Base-by-base conservation (phyloP, 2,113 vertebrate species). In the Hippoglossus stenolepis region DNA sequence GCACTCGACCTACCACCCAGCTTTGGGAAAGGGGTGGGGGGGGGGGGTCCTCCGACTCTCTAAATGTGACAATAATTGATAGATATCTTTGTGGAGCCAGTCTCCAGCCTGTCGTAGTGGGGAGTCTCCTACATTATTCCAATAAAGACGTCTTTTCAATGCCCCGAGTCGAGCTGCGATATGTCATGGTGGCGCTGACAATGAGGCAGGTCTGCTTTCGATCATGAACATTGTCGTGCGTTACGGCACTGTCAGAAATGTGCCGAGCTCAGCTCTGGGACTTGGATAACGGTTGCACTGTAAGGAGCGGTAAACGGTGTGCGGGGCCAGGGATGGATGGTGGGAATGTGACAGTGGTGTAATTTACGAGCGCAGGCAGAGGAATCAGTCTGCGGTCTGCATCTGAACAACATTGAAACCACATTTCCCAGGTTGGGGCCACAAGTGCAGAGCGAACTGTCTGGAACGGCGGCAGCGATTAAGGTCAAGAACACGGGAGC, bases 241-340 rank as follows among this genome's bases (percentile, higher is more conserved):
- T 88, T 89, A 83, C 80, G 40, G 73, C 76, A 72, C 67, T 72
- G 57, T 79, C 84, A 89, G 72, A 90, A 91, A 91, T 92, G 87
- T 91, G 93, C 91, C 67, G 57, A 90, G 91, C 91, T 94, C 92
- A 92, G 89, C 89, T 20, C 70, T 83, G 92, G 53, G 85, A 90
- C 86, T 91, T 85, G 83, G 91, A 91, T 69, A 85, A 71, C 73
- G 35, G 66, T 83, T 79, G 76, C 86, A 85, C 86, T 73, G 86
- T n/a, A 70, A 31, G 78, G 80, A 87, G 83, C 87, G 61, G 82
- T 70, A 89, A 85, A 83, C 71, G n/a, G 68, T 59, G 72, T 12
- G 68, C 21, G 26, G 84, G 75, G 87, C 90, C 93, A 90, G 79
- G 69, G 83, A 70, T 57, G 76, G 63, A 75, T 88, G 70, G 21